Percentiles rank a stretch among this genome's conserved stretches.
phyloP scores from a whole-genome alignment of 2,888 invertebrate species.

The Watsonalla cultraria region DNA sequence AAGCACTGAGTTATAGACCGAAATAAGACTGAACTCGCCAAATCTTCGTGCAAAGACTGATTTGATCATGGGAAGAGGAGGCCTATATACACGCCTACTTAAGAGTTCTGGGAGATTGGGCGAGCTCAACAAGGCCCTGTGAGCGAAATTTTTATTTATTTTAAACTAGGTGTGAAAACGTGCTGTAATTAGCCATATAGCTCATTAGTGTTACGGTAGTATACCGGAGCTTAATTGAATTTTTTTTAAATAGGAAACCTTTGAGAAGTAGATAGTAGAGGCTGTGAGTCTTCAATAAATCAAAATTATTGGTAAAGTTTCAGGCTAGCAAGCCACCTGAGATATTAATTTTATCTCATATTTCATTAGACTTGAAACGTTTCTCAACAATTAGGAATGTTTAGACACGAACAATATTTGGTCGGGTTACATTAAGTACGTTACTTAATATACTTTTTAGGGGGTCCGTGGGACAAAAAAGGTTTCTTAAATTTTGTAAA shows the following conservation, averaged over 20 bases:
- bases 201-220: not conserved
- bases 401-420: conserved; percentile 8
- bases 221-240: conserved; percentile 19
- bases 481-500: too few species aligned
- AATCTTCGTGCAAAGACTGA: too few species aligned
- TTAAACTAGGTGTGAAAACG: too few species aligned
- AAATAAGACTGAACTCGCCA: too few species aligned
- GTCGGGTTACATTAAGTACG: not conserved
- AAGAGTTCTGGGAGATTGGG: too few species aligned
- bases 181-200: too few species aligned
- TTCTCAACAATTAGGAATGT: conserved; percentile 42
- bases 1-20: too few species aligned
- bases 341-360: conserved; percentile 49
- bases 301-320: conserved; percentile 63
- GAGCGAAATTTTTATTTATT: too few species aligned
- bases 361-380: conserved; percentile 47
- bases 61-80: too few species aligned
- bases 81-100: too few species aligned
- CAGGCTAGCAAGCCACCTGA: conserved; percentile 47
- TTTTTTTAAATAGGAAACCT: conserved; percentile 53
- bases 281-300: conserved; percentile 51
- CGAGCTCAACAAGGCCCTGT: too few species aligned
- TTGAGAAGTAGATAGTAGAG: conserved; percentile 41
- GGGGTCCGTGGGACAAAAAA: too few species aligned
- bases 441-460: not conserved